Percentiles rank a stretch among this genome's conserved stretches.
Conservation (phyloP, 2,888 invertebrate genomes). For the Acronicta psi region DNA sequence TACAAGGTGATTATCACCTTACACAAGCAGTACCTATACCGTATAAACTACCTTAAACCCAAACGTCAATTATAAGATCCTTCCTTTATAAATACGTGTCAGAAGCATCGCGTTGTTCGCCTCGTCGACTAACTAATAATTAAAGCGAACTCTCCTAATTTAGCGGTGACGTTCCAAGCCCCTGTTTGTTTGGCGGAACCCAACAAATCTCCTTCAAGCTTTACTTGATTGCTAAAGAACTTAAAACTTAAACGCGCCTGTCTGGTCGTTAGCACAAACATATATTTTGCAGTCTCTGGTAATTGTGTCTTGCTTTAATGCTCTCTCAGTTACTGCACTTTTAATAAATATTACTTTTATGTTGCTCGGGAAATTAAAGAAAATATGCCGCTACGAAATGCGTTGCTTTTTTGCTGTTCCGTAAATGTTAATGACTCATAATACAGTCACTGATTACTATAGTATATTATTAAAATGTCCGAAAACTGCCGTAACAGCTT, state of each 20-base stretch:
- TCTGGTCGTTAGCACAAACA: conserved; percentile 47
- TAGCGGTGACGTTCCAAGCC: conserved; percentile 30
- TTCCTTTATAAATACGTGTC: conserved; percentile 32
- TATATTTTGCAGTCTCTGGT: conserved; percentile 53
- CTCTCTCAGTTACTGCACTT: conserved; percentile 24
- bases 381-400: conserved; percentile 12
- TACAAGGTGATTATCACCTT: too few species aligned
- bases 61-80: conserved; percentile 3
- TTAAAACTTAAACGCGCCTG: conserved; percentile 65
- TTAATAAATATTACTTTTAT: conserved; percentile 23
- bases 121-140: conserved; percentile 33
- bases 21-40: too few species aligned
- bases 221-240: conserved; percentile 64
- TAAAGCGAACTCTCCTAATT: conserved; percentile 37
- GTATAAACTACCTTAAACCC: conserved; percentile 1
- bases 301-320: conserved; percentile 38
- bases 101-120: conserved; percentile 21
- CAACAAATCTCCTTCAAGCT: conserved; percentile 55
- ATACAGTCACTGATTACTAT: too few species aligned
- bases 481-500: too few species aligned
- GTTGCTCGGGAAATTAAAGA: conserved; percentile 21
- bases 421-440: too few species aligned
- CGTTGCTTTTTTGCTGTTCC: not conserved
- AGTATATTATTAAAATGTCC: too few species aligned
- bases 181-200: conserved; percentile 50